Base-by-base conservation (phyloP, 2,888 invertebrate genomes). In the Sympetrum striolatum region DNA sequence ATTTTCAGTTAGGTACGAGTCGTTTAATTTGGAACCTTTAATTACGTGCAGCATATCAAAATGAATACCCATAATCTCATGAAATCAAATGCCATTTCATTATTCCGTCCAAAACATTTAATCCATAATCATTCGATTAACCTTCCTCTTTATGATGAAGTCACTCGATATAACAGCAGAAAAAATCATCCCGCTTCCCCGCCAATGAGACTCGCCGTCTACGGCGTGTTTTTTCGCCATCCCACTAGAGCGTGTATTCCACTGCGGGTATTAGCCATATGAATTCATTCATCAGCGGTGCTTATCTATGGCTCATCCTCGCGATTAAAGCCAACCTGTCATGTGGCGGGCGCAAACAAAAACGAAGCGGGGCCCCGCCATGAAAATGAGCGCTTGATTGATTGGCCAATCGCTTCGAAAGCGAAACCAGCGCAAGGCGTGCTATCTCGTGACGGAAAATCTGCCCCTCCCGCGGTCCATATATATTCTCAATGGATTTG, bases 281-380 rank as follows among this genome's bases (percentile, higher is more conserved):
- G 86, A 86, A 86, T 86, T 86, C 86, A 86, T 86, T 86, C 86
- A 86, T 86, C 86, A 64, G 60, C 60, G 86, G 60, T 86, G 86
- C 58, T 86, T 86, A 86, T 86, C 86, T 22, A 35, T n/a, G 86
- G 35, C 64, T 86, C 64, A 86, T 64, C 60, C 64, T 86, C 18
- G 60, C 86, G 60, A 86, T 86, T 86, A 86, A 60, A 86, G 86
- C 86, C 86, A 64, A 60, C 86, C 60, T 86, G 86, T 86, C 86
- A 86, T 60, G 86, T 25, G 60, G 60, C 12, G 22, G 86, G 64
- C 22, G 58, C 82, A 82, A 82, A 82, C 82, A 82, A 82, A 82
- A 82, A 82, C 82, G 82, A 53, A 35, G 25, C 58, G 14, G 48
- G 25, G 48, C 44, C 44, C 25, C 25, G 81, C 81, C 81, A 58